Evolutionary conservation across 2,888 invertebrate species (phyloP), one percentile per base, ranked within the genome.

Genomic region (Phania funesta): DNA sequence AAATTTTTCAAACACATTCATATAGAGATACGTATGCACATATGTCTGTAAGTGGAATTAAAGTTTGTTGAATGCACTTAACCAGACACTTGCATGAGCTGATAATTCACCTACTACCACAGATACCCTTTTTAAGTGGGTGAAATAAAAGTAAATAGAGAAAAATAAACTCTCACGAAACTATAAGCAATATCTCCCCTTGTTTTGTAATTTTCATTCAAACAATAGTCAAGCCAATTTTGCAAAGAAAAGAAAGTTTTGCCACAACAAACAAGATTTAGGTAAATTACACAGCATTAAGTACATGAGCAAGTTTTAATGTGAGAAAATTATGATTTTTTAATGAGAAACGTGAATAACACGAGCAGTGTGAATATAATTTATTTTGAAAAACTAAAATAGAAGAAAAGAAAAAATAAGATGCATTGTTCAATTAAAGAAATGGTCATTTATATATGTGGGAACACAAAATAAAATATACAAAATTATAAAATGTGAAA

Each of bases 161-260:
- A 46, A 29, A 73, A 20, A 11, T 52, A 73, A 26, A 54, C 48
- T 41, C 52, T 38, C 20, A 60, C 32, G 22, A 38, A 58, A 67
- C 35, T 54, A 35, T 24, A 35, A 24, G 20, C 46, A 73, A 29
- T 50, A 7, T 65, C 52, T 56, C 64, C 44, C 54, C 18, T 44
- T 44, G 24, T 35, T 7, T 35, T 35, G 9, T 18, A 29, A 16
- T 32, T 48, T 75, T 48, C 24, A 18, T 46, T 13, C 4, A 58
- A 67, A 67, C 50, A 67, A 29, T 58, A 16, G 20, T n/a, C n/a
- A n/a, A n/a, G 6, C 11, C 18, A n/a, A 65, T 38, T 11, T 16
- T 26, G 38, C n/a, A 54, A 67, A 67, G 46, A 75, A 75, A 76
- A 32, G 75, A 67, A 67, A 76, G 67, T 76, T 76, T 58, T 76